Base-by-base conservation (phyloP, 1,140 invertebrate genomes). In the Drosophila paulistorum region DNA sequence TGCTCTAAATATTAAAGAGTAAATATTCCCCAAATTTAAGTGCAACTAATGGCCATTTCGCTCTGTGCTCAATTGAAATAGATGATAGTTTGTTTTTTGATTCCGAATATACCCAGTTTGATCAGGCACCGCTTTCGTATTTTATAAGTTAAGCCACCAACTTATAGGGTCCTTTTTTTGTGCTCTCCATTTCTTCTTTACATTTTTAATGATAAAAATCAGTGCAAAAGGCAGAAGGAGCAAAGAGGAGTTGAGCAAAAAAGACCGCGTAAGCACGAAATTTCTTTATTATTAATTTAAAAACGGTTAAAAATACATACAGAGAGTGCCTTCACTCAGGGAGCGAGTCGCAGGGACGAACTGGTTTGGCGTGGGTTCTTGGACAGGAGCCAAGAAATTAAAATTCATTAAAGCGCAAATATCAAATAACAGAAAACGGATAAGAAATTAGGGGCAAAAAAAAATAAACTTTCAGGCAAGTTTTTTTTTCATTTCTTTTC, bases 251-350 rank as follows among this genome's bases (percentile, higher is more conserved):
- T 30, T 30, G 30, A 30, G 30, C 30, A 58, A 60, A 57, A 72
- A 60, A 39, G 67, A 63, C 79, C 63, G 77, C 77, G 69, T 68
- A 74, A 76, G 81, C 81, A 77, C 69, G 64, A 83, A 80, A 74
- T 76, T 68, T 79, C 54, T 74, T 87, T 82, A 83, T 87, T 86
- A 87, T 83, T 87, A 68, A 86, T 86, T 87, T 86, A 73, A 37
- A 63, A 71, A 54, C 51, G 23, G 1, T 26, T 57, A 30, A 45
- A 41, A 51, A 48, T 23, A 68, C 54, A 62, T 39, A 17, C 60
- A 42, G 11, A 60, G 39, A 60, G 39, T n/a, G 26, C n/a, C n/a
- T n/a, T n/a, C n/a, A n/a, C n/a, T n/a, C n/a, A n/a, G 48, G 14
- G 30, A 7, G 17, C 57, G 55, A 17, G n/a, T 39, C n/a, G 3